Base-by-base conservation (phyloP, 2,113 vertebrate genomes). In the Prietella phreatophila region DNA sequence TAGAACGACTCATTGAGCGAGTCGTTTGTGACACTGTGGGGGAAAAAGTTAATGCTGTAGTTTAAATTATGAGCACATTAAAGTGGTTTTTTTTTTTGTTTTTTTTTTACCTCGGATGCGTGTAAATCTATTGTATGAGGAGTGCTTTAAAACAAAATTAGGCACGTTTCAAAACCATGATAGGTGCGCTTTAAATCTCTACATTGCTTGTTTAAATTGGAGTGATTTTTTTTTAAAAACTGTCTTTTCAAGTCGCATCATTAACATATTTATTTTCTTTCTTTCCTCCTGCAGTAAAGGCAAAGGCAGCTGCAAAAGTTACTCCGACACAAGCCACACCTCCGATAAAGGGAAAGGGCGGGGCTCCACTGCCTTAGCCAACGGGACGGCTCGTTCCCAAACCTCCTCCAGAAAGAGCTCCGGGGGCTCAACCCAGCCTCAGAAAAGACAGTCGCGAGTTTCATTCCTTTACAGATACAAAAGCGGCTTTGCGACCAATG, bases 291-390 rank as follows among this genome's bases (percentile, higher is more conserved):
- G 86, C 93, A 94, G 94, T 92, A 90, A 93, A 93, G 92, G 90
- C 65, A 99, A 98, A 92, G 96, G 96, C 90, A 98, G 96, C 84
- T 99, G 97, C 92, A 99, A 98, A 94, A 97, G 94, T 42, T 99
- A 97, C 78, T 96, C 96, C 30, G 98, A 99, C 92, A 94, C 96
- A 0, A 96, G 96, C 65, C 94, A 96, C 89, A 94, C 96, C 30
- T 96, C 97, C 1, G 98, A 99, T 92, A 99, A 98, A 95, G 96
- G 97, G 8, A 97, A 98, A 93, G 97, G 98, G 17, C 97, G 97
- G n/a, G 97, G 97, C 82, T 97, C 97, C 91, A 95, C 97, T 17
- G 95, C 97, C 0, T 91, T 98, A 69, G 95, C 93, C 86, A 88
- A 93, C 30, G 92, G 95, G 6, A 94, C 95, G 0, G 93, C 93